A percentile compares a stretch with the other conserved stretches of the same genome.
These are phyloP conservation scores for Lypha dubia DNA, from an alignment of 2,888 invertebrate species.

Conservation along the genomic window DNA sequence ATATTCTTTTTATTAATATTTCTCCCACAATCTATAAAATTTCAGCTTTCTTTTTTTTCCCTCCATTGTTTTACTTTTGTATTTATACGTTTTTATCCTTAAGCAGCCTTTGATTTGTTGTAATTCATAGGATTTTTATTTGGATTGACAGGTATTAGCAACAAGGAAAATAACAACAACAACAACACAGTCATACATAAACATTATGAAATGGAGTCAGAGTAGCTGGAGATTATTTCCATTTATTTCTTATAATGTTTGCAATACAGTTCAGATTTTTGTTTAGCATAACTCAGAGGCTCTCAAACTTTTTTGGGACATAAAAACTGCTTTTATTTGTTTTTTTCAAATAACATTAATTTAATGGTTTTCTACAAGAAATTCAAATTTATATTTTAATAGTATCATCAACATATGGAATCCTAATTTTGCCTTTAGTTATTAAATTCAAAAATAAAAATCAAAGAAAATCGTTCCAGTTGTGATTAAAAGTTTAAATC, in stretches of 20 bases:
- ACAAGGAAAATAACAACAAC: conserved; percentile 61
- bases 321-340: too few species aligned
- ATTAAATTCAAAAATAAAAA: too few species aligned
- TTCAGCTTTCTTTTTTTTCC: background rate
- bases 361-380: too few species aligned
- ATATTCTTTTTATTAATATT: conserved; percentile 18
- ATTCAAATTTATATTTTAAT: too few species aligned
- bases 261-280: background rate
- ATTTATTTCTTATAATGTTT: background rate
- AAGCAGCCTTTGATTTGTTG: conserved; percentile 65
- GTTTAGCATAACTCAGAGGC: background rate
- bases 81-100: conserved; percentile 43
- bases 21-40: conserved; percentile 37
- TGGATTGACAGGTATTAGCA: conserved; percentile 73
- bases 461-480: too few species aligned
- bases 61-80: conserved; percentile 26
- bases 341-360: too few species aligned
- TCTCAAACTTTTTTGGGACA: background rate
- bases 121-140: conserved; percentile 70
- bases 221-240: conserved; percentile 1
- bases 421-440: too few species aligned
- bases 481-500: too few species aligned
- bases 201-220: conserved; percentile 21
- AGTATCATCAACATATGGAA: too few species aligned
- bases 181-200: conserved; percentile 40